phyloP scores from a whole-genome alignment of 2,113 vertebrate genomes.

The Emydura subglobosa region DNA sequence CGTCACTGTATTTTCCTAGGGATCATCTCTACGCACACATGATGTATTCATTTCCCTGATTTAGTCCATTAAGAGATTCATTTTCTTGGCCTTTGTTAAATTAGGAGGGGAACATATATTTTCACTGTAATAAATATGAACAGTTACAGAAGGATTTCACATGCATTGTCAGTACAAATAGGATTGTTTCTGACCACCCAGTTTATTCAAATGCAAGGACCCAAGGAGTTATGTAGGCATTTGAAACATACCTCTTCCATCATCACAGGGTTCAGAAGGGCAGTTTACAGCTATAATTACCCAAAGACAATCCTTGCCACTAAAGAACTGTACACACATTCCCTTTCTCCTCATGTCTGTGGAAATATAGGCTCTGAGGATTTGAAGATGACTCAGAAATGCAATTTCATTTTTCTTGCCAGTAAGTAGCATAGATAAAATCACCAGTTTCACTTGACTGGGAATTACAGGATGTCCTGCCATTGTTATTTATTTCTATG shows the following conservation, averaged over 20 bases:
- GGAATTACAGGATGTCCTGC: neutral
- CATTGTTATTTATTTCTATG: neutral
- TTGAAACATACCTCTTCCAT: neutral
- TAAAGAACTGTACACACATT: neutral
- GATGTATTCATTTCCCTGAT: neutral
- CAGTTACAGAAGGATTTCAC: neutral
- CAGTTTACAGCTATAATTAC: neutral
- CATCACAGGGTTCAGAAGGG: neutral
- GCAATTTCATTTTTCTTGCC: neutral
- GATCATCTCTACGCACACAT: neutral
- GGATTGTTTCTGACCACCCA: neutral
- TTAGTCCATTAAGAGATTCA: neutral
- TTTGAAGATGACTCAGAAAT: neutral
- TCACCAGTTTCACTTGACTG: conserved; percentile 1
- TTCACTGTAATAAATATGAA: neutral
- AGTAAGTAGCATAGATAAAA: neutral
- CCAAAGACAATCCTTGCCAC: neutral
- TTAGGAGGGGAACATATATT: neutral
- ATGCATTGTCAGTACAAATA: neutral
- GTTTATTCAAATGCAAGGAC: neutral
- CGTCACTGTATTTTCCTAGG: neutral
- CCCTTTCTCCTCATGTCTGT: neutral
- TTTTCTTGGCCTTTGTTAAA: neutral
- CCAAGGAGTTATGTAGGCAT: neutral
- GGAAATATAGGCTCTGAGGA: neutral